Percentiles rank a stretch among this genome's conserved stretches.
These are phyloP conservation scores for Echeneis naucrates DNA, from an alignment of 2,797 vertebrate species.

Conservation along the genomic window DNA sequence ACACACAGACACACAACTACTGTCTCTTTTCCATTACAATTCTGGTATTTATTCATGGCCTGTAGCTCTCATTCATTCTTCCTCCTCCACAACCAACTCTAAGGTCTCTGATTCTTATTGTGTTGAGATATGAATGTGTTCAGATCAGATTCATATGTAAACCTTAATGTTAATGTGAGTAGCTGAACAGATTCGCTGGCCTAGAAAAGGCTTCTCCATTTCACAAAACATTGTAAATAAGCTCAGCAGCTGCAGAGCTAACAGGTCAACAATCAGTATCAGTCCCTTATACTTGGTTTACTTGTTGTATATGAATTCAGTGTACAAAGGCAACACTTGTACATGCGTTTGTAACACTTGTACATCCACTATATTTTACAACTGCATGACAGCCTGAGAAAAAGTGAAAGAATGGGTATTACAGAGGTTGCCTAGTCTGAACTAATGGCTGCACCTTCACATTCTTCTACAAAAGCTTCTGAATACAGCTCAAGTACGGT, in stretches of 20 bases:
- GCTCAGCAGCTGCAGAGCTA: constrained; percentile 22
- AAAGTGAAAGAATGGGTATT: constrained; percentile 16
- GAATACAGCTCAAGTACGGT: constrained; percentile 68
- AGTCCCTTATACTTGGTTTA: no score
- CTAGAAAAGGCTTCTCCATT: constrained; percentile 12
- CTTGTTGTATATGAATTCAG: no score
- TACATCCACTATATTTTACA: neutral
- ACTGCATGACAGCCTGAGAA: neutral
- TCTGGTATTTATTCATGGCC: constrained; percentile 52
- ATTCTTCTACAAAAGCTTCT: constrained; percentile 69
- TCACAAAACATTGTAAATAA: constrained; percentile 20
- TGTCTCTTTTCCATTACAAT: constrained; percentile 31
- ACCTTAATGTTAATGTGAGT: constrained; percentile 22
- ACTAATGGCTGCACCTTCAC: constrained; percentile 64
- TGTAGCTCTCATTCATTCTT: constrained; percentile 33
- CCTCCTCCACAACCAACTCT: constrained; percentile 19
- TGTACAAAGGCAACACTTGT: no score
- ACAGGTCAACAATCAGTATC: constrained; percentile 4
- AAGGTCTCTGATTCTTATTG: constrained; percentile 7
- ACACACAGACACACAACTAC: constrained; percentile 12
- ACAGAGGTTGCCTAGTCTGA: constrained; percentile 36
- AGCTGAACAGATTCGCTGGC: constrained; percentile 15
- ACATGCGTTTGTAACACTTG: constrained; percentile 3
- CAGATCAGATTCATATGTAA: constrained; percentile 28
- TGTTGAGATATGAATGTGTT: constrained; percentile 28